These are phyloP conservation scores for Drosophila eugracilis DNA, from an alignment of 1,140 invertebrate species.

Conservation along the genomic window DNA sequence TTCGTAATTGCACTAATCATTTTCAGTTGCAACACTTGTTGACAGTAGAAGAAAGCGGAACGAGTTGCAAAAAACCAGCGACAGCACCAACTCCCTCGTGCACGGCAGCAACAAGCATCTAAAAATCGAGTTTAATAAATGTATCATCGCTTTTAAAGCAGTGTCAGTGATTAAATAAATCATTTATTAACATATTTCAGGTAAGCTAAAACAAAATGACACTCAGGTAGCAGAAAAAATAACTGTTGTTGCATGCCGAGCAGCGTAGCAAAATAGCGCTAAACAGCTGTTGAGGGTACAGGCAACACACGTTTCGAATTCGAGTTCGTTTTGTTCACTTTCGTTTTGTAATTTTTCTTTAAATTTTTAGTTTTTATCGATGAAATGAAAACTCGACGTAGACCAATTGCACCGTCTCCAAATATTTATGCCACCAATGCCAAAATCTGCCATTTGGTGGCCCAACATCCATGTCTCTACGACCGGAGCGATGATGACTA, in stretches of 20 bases:
- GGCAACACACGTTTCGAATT: constrained; percentile 35
- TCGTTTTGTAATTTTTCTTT: not conserved
- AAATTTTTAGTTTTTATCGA: not conserved
- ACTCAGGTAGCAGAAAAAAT: not conserved
- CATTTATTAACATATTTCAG: not conserved
- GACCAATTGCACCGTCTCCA: constrained; percentile 32
- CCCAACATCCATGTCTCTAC: constrained; percentile 69
- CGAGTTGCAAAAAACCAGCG: not conserved
- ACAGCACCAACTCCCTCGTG: constrained; percentile 6
- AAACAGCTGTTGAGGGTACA: constrained; percentile 69
- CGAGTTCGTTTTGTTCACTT: constrained; percentile 10
- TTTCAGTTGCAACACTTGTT: constrained; percentile 9
- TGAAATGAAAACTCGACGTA: constrained; percentile 19
- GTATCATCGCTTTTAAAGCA: not conserved
- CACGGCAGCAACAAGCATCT: not conserved
- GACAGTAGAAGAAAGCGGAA: not conserved
- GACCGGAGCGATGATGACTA: constrained; percentile 67
- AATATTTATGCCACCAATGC: constrained; percentile 61
- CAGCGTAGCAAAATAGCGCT: constrained; percentile 14
- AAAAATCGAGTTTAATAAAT: not conserved
- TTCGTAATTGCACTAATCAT: not conserved
- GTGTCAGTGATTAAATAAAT: not conserved
- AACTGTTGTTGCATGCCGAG: constrained; percentile 20
- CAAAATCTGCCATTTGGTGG: constrained; percentile 72
- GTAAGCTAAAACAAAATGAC: not conserved